A percentile compares a stretch with the other conserved stretches of the same genome.
Evolutionary conservation across 2,888 invertebrate genomes (phyloP).

Genomic region (Gibbula magus): DNA sequence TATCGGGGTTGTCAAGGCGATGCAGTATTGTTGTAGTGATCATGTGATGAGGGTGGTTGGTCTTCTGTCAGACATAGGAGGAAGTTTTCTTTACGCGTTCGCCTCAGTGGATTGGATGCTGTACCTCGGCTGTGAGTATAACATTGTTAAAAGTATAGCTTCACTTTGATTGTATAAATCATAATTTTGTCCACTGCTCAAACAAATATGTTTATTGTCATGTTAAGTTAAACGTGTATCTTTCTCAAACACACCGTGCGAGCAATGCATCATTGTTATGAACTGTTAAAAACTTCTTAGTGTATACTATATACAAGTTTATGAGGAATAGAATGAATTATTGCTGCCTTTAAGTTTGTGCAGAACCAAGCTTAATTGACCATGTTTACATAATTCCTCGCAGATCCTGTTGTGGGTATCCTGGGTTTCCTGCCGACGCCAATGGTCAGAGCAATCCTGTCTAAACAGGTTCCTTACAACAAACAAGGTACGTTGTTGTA

Average conservation of each 20-base stretch:
- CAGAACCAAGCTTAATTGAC: too few relatives aligned
- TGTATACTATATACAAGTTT: too few relatives aligned
- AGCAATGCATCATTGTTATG: too few relatives aligned
- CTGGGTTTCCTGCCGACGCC: background rate
- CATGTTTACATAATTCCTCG: background rate
- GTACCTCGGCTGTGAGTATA: constrained; percentile 42
- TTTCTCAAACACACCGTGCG: too few relatives aligned
- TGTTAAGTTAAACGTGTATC: too few relatives aligned
- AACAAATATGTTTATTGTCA: too few relatives aligned
- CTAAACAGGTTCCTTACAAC: background rate
- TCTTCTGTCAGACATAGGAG: constrained; percentile 17
- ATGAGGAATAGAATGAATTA: too few relatives aligned
- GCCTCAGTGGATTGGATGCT: constrained; percentile 38
- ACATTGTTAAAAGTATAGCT: too few relatives aligned
- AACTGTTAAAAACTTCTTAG: too few relatives aligned
- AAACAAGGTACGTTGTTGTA: background rate
- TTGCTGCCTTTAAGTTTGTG: too few relatives aligned
- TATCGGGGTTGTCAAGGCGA: constrained; percentile 35
- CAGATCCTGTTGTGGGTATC: background rate
- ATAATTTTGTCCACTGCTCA: too few relatives aligned
- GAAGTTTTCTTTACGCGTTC: constrained; percentile 45
- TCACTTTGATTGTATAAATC: too few relatives aligned
- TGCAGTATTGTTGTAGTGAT: constrained; percentile 43
- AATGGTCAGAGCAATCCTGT: background rate
- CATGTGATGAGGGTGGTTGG: constrained; percentile 41